Evolutionary conservation across 2,797 vertebrate genomes (phyloP).

Genomic region (Mormyrops attenuatus): DNA sequence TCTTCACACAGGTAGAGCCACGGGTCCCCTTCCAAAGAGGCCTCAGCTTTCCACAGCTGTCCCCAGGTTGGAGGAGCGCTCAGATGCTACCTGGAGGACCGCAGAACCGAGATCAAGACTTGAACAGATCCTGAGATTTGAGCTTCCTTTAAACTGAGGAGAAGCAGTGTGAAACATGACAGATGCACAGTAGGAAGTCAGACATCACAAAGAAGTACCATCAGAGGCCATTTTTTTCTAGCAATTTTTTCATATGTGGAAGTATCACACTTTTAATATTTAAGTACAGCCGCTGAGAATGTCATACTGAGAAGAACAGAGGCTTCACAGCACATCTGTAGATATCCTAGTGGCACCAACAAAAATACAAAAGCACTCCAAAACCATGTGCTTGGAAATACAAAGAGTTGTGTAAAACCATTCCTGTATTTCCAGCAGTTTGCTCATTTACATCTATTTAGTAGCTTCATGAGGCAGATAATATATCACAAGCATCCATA

Average conservation of each 20-base stretch:
- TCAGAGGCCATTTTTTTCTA: conserved; percentile 10
- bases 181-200: background rate
- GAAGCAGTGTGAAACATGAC: background rate
- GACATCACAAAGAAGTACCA: conserved; percentile 18
- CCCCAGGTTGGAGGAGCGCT: background rate
- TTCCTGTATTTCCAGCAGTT: background rate
- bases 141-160: background rate
- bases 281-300: background rate
- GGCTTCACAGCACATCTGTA: conserved; percentile 26
- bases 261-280: conserved; percentile 18
- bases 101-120: background rate
- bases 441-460: background rate
- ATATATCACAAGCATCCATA: background rate
- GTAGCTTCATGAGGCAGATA: background rate
- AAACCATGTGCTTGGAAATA: background rate
- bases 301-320: conserved; percentile 14
- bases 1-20: background rate
- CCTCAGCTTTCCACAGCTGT: background rate
- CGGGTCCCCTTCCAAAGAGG: background rate
- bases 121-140: background rate
- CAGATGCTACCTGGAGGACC: background rate
- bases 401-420: background rate
- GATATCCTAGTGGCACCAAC: conserved; percentile 20
- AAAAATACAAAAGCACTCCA: conserved; percentile 15
- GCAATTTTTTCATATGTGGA: conserved; percentile 22